phyloP scores from a whole-genome alignment of 2,113 vertebrate species.

The Apteryx mantelli region DNA sequence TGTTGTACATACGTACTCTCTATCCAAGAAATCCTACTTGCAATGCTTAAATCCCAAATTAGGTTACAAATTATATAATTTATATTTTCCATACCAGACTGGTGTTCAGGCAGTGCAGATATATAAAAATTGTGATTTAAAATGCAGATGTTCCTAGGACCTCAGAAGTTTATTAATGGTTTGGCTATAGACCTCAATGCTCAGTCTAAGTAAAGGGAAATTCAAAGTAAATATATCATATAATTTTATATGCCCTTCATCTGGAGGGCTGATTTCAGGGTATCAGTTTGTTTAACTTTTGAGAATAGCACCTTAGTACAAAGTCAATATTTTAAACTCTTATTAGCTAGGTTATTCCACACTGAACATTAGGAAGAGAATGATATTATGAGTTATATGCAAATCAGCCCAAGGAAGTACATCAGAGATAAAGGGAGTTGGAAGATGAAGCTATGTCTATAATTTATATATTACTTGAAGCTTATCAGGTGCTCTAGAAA shows the following conservation, averaged over 20 bases:
- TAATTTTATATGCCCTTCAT: background rate
- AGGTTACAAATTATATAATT: background rate
- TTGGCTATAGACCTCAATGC: background rate
- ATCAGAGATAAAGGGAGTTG: background rate
- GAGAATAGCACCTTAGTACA: background rate
- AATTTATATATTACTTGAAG: background rate
- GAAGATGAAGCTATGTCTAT: background rate
- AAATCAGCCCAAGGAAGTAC: background rate
- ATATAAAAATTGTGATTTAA: background rate
- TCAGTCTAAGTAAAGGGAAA: background rate
- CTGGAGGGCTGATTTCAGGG: background rate
- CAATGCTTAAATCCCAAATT: background rate
- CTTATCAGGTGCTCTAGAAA: background rate
- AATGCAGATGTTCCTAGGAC: background rate
- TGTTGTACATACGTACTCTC: background rate
- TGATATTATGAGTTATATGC: background rate
- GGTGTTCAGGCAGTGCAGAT: background rate
- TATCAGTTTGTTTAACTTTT: background rate
- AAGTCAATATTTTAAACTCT: background rate
- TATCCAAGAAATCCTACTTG: background rate
- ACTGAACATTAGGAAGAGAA: background rate
- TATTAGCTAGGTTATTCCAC: background rate
- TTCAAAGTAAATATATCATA: background rate
- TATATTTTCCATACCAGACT: background rate
- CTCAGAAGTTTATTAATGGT: background rate